Base-by-base conservation (phyloP, 2,888 invertebrate genomes). In the Eristalis intricaria region DNA sequence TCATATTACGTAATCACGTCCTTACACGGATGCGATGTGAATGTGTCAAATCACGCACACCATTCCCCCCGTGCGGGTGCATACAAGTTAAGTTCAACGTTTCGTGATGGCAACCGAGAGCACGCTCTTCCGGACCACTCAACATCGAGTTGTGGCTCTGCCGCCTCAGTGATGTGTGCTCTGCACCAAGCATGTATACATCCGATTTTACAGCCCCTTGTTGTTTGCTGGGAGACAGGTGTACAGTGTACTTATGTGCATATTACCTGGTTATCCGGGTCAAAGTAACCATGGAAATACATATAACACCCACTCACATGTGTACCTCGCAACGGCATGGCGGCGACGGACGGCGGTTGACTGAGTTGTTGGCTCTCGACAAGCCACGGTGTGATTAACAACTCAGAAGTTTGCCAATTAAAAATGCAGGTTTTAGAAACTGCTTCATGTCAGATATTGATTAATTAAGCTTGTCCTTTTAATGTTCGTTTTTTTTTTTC, bases 101-200 rank as follows among this genome's bases (percentile, higher is more conserved):
- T 76, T 76, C 43, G 43, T 82, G 75, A 76, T 26, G 43, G n/a
- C 75, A 82, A 76, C 69, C 58, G 69, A 29, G 70, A 19, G 69
- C 29, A 60, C 22, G 22, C 13, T 82, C 70, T 82, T 82, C 75
- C 81, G 76, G 76, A 82, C 70, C 75, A 82, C 56, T 81, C 32
- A 69, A 75, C 81, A 81, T 63, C 66, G 35, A 63, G 61, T 22
- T 68, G 68, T 43, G 40, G 22, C 64, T 40, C 35, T 26, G 26
- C 26, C 32, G 10, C 10, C 22, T 5, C 50, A 8, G 50, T 50
- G 19, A 7, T 19, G 50, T 19, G 50, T 50, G 50, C n/a, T 43
- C 11, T 68, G 61, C 15, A n/a, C 22, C 35, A 8, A 19, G 3
- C 26, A 26, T 38, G 38, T 22, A 5, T 23, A 40, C 26, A n/a